phyloP scores from a whole-genome alignment of 2,888 invertebrate species.

The Ennomos erosarius region DNA sequence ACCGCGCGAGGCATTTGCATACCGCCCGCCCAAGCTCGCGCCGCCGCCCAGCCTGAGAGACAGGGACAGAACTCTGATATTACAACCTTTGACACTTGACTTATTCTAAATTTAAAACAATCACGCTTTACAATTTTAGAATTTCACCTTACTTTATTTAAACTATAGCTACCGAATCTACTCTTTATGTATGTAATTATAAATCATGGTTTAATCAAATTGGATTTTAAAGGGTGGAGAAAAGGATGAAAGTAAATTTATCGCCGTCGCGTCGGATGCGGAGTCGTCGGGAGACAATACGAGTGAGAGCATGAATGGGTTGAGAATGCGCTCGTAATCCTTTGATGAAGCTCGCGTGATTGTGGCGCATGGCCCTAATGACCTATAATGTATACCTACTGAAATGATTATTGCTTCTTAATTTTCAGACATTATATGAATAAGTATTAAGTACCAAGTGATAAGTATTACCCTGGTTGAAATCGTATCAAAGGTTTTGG shows the following conservation, averaged over 20 bases:
- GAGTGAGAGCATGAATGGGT: conserved; percentile 76
- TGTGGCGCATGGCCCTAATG: conserved; percentile 35
- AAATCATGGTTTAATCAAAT: conserved; percentile 52
- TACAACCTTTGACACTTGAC: conserved; percentile 64
- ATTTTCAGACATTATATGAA: too few relatives aligned
- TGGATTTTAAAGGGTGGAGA: conserved; percentile 62
- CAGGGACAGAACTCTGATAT: conserved; percentile 71
- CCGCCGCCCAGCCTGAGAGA: conserved; percentile 82
- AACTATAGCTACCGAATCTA: background rate
- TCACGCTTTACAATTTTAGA: conserved; percentile 32
- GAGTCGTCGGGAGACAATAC: conserved; percentile 66
- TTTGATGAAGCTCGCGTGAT: conserved; percentile 67
- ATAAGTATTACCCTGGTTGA: too few relatives aligned
- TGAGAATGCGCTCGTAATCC: conserved; percentile 61
- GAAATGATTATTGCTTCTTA: too few relatives aligned
- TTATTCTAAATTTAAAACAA: conserved; percentile 42
- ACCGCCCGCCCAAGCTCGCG: conserved; percentile 84
- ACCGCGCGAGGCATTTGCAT: conserved; percentile 83
- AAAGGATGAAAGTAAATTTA: conserved; percentile 83
- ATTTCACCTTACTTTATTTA: conserved; percentile 19
- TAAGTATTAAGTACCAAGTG: too few relatives aligned
- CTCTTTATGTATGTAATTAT: conserved; percentile 8
- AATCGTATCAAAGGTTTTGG: too few relatives aligned
- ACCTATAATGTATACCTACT: background rate
- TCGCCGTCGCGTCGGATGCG: conserved; percentile 73